phyloP scores from a whole-genome alignment of 2,113 vertebrate species.

The Polypterus bichir region DNA sequence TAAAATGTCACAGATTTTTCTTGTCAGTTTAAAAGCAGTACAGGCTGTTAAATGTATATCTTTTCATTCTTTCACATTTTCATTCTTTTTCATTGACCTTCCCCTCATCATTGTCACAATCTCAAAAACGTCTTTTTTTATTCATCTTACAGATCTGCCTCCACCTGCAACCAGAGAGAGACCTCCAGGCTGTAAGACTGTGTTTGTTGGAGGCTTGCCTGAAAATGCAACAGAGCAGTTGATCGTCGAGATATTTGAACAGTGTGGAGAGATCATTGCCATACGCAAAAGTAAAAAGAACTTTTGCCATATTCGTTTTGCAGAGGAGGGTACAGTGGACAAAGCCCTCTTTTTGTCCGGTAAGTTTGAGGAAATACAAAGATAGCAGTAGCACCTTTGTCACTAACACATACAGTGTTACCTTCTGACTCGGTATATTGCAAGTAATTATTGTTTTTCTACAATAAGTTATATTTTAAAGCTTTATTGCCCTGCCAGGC shows the following conservation, averaged over 20 bases:
- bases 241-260: constrained; percentile 88
- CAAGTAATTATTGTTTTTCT: too few relatives aligned
- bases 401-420: too few relatives aligned
- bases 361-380: constrained; percentile 28
- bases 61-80: too few relatives aligned
- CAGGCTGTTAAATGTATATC: too few relatives aligned
- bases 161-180: constrained; percentile 83
- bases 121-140: background rate
- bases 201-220: constrained; percentile 87
- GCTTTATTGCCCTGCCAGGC: too few relatives aligned
- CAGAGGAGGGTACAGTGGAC: constrained; percentile 84
- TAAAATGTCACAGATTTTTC: too few relatives aligned
- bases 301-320: constrained; percentile 89
- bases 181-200: constrained; percentile 88
- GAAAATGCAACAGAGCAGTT: constrained; percentile 82
- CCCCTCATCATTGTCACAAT: too few relatives aligned
- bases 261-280: constrained; percentile 83
- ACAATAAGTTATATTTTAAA: too few relatives aligned
- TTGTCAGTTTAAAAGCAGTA: too few relatives aligned
- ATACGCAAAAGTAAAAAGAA: constrained; percentile 95
- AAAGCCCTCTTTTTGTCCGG: constrained; percentile 88
- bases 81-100: too few relatives aligned
- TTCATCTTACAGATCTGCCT: constrained; percentile 63
- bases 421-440: too few relatives aligned
- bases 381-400: too few relatives aligned